Base-by-base conservation (phyloP, 2,888 invertebrate genomes). In the Netelia fuscicornis region DNA sequence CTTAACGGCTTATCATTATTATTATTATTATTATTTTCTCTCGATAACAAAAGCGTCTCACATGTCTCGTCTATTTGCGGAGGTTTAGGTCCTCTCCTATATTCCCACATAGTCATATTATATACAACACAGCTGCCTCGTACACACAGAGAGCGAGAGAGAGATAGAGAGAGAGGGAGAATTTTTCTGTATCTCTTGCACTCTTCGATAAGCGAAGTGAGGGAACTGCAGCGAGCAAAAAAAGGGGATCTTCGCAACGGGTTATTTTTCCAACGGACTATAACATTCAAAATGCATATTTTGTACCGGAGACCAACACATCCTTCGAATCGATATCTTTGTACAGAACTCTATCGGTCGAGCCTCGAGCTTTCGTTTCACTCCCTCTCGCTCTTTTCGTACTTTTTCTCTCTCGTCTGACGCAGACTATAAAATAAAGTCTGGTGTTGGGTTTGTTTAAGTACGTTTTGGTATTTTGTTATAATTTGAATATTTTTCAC, bases 251-350 rank as follows among this genome's bases (percentile, higher is more conserved):
- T 9, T 60, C 71, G 52, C 64, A 85, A 82, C 81, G 84, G 75
- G 84, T 85, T 85, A 81, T 85, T 85, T 85, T 82, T 85, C 78
- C 75, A 81, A 85, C 84, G 82, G 84, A 81, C 84, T 71, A 78
- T 75, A 85, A 81, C 81, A 82, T 85, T 85, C 74, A 81, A 44
- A 2, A 67, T 60, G 25, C 78, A 71, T 81, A 82, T 83, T 60
- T 75, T 23, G 65, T 75, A 23, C 77, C 17, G 23, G 8, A 65
- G 74, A 75, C 68, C 75, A 17, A 42, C 48, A 76, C 67, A 81
- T 70, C 77, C 81, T 65, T 78, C 84, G 13, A 85, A 85, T 85
- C 84, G 84, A 85, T 85, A 85, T 70, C 81, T 75, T 65, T 71
- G 25, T 74, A 56, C 42, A 25, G 37, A 60, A n/a, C 42, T 81